phyloP scores from a whole-genome alignment of 2,113 vertebrate species.

The Motacilla tschutschensis region DNA sequence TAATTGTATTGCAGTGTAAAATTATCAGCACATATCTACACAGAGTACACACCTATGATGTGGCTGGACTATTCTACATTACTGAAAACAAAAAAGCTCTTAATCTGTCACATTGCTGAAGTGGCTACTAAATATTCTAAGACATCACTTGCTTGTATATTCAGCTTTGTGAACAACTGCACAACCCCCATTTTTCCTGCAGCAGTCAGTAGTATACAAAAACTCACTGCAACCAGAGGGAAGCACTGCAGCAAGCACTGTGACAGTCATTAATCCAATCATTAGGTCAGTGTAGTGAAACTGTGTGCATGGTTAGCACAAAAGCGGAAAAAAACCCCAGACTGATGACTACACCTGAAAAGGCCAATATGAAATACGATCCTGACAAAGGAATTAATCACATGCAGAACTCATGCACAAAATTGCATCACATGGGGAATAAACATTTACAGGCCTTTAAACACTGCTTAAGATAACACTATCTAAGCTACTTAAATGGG shows the following conservation, averaged over 20 bases:
- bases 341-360: conserved; percentile 5
- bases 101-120: neutral
- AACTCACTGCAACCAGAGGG: conserved; percentile 61
- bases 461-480: neutral
- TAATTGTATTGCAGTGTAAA: neutral
- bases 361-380: conserved; percentile 48
- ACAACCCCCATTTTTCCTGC: neutral
- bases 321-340: neutral
- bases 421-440: neutral
- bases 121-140: neutral
- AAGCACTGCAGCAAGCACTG: conserved; percentile 52
- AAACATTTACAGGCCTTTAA: neutral
- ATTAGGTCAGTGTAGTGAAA: conserved; percentile 68
- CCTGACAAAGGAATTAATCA: conserved; percentile 11
- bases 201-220: conserved; percentile 53
- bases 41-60: neutral
- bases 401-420: neutral
- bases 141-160: neutral
- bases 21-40: neutral
- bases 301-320: conserved; percentile 45
- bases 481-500: neutral
- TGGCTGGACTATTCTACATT: neutral
- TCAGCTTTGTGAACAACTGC: neutral
- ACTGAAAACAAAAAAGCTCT: neutral
- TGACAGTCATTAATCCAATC: conserved; percentile 72